Evolutionary conservation across 1,140 invertebrate genomes (phyloP), one percentile per base, ranked within the genome.

Genomic region (Drosophila biarmipes): DNA sequence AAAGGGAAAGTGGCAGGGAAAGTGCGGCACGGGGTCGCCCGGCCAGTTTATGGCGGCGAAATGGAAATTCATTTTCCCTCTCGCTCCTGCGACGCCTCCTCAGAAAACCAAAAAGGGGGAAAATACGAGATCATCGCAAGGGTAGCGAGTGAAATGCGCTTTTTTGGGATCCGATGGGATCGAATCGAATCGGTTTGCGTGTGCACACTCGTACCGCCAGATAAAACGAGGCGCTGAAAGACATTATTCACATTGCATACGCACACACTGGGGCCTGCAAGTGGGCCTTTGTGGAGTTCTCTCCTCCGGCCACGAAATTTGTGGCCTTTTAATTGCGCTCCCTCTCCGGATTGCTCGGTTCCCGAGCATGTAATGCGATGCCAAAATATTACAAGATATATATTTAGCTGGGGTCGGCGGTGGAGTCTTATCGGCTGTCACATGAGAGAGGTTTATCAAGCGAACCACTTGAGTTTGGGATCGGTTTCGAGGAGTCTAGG

Each of bases 201-300:
- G 51, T 58, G 54, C 73, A 37, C 54, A 57, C 76, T 62, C 63
- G 73, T 58, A 71, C 51, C 55, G 54, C 53, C 63, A 66, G 62
- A 78, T 85, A 78, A 85, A 86, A 72, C 67, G 81, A 87, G 82
- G 84, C 79, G 82, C 71, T 87, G 82, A 87, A 78, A 87, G 82
- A 87, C 66, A 82, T 82, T 82, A 82, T 89, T 87, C 82, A 89
- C 82, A 87, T 86, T 82, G 82, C 79, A 85, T 59, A 56, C 80
- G 62, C 27, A 66, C 27, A 74, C 55, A 66, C 58, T n/a, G n/a
- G n/a, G n/a, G 37, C 42, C 56, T 45, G 49, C 68, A 52, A 62
- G 34, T 61, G 68, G 21, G 55, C 35, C 59, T 74, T 52, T 72
- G 45, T 73, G 56, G 55, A 73, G 34, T 53, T 63, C 54, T 52